phyloP scores from a whole-genome alignment of 2,888 invertebrate species.

The Aspidiotus rigidus region DNA sequence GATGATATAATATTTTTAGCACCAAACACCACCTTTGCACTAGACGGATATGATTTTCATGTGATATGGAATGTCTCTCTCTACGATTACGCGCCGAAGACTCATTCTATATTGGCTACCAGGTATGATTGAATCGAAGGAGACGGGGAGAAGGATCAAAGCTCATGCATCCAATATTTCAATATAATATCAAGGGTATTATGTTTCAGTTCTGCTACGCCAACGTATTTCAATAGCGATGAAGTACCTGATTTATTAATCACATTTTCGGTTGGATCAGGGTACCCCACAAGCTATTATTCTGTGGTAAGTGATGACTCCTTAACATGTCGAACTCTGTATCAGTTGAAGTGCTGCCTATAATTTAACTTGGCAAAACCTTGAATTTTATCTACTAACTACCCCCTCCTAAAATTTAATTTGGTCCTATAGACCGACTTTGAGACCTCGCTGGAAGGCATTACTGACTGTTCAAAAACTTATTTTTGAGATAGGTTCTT shows the following conservation, averaged over 20 bases:
- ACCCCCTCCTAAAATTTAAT: no score
- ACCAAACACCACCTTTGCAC: conserved; percentile 62
- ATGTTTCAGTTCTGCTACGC: conserved; percentile 60
- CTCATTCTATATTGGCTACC: conserved; percentile 56
- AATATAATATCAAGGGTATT: no score
- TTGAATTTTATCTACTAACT: no score
- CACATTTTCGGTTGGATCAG: conserved; percentile 59
- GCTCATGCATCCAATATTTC: conserved; percentile 27
- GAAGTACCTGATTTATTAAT: conserved; percentile 68
- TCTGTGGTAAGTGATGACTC: conserved; percentile 22
- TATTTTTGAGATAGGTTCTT: no score
- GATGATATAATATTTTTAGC: conserved; percentile 64
- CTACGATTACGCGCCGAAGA: conserved; percentile 41
- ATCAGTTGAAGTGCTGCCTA: no score
- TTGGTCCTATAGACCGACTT: no score
- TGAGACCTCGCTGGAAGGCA: no score
- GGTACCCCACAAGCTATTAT: conserved; percentile 42
- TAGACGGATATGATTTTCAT: conserved; percentile 57
- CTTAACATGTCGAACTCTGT: not conserved
- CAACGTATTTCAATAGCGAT: conserved; percentile 69
- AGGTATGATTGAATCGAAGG: conserved; percentile 41
- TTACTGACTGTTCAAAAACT: no score
- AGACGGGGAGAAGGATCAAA: no score
- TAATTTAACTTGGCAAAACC: no score
- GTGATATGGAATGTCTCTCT: conserved; percentile 56